Evolutionary conservation across 2,113 vertebrate species (phyloP).

Genomic region (Sphaerodactylus townsendi): DNA sequence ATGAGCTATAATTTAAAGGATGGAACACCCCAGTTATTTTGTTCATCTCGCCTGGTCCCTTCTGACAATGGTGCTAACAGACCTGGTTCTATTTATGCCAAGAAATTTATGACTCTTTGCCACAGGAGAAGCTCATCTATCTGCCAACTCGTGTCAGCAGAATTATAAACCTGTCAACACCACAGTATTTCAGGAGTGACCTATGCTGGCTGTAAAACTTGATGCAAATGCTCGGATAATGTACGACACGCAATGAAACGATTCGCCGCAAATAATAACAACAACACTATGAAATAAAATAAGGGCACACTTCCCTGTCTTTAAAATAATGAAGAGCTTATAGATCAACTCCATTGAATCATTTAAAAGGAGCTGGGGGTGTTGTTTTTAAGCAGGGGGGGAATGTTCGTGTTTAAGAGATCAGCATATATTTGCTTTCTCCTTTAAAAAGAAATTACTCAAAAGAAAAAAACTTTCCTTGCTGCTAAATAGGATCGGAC

Average conservation of each 20-base stretch:
- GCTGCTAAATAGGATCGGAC: background rate
- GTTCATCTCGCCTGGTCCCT: constrained; percentile 49
- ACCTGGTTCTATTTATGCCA: constrained; percentile 62
- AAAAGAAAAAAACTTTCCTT: constrained; percentile 11
- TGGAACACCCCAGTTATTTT: constrained; percentile 65
- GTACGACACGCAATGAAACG: constrained; percentile 58
- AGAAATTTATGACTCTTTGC: constrained; percentile 64
- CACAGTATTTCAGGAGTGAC: constrained; percentile 64
- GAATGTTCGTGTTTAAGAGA: constrained; percentile 8
- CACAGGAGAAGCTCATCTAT: constrained; percentile 48
- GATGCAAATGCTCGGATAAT: constrained; percentile 58
- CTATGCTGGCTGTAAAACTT: constrained; percentile 54
- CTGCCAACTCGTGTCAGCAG: constrained; percentile 64
- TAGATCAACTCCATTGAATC: constrained; percentile 22
- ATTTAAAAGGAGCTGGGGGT: constrained; percentile 1
- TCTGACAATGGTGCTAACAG: constrained; percentile 61
- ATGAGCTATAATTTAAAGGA: constrained; percentile 60
- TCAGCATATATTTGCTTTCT: background rate
- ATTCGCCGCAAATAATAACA: constrained; percentile 58
- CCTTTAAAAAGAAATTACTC: constrained; percentile 1
- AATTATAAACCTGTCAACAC: constrained; percentile 71
- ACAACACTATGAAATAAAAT: constrained; percentile 46
- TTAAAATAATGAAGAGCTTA: constrained; percentile 45
- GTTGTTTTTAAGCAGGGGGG: background rate
- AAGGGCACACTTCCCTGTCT: constrained; percentile 31